Evolutionary conservation across 2,113 vertebrate genomes (phyloP), one percentile per base, ranked within the genome.

Genomic region (Elaphurus davidianus): DNA sequence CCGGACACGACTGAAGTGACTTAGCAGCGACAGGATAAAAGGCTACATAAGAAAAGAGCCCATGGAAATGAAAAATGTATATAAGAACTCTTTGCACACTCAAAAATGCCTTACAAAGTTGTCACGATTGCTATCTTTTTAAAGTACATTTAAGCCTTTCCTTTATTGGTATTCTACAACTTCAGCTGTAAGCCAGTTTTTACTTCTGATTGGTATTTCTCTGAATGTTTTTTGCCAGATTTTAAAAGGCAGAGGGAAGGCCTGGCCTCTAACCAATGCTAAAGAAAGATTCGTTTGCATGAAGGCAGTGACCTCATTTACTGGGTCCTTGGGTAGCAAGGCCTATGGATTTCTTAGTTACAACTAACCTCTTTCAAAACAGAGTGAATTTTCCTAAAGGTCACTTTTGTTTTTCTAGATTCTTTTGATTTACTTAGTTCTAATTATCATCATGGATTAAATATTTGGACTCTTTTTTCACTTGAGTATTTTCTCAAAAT

Each of bases 271-370:
- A 13, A 10, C 71, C 87, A 97, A 64, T 40, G 54, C 50, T 94
- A 91, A 89, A 91, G 50, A 94, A 87, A 97, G 87, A 94, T 71
- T 50, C 45, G 6, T 95, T 87, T 87, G 36, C 96, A 59, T 36
- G 71, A 71, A 85, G 60, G 59, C 36, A 83, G 50, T 54, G 71
- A 40, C 52, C 57, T 85, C 57, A 33, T 50, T 94, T 50, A 67
- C 3, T 4, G 19, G 6, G 30, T n/a, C 67, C 30, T 45, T 2
- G 33, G 55, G 55, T 17, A 17, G 25, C 1, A 2, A 54, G 54
- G 64, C 45, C 40, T 83, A 9, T 27, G 23, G 21, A 71, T 71
- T 83, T 96, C 52, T 62, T 60, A 78, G 59, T 59, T 40, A 67
- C 4, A 2, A 62, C 50, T 27, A 81, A 55, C 12, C 28, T 33